Evolutionary conservation across 1,140 invertebrate species (phyloP), one percentile per base, ranked within the genome.

Genomic region (Leptopilina clavipes): DNA sequence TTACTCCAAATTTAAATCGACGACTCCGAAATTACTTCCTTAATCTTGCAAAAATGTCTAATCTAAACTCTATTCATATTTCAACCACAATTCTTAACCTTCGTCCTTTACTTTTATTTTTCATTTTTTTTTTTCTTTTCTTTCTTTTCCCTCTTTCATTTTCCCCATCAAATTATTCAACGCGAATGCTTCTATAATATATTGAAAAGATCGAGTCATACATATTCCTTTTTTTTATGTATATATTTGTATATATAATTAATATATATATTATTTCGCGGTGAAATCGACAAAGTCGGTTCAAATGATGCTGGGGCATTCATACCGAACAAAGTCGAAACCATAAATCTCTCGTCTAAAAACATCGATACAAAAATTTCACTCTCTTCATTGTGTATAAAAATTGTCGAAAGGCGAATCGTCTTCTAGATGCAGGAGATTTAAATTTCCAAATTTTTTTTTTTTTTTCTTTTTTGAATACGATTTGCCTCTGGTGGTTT

Each of bases 51-150:
- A 88, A 89, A 88, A 85, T 40, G 81, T 77, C 83, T 85, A 85
- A 87, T 84, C 88, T 90, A 89, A 87, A 90, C 88, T 90, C 86
- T 90, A 89, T 90, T 86, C 84, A 90, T 89, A 89, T 83, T 86
- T 89, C 85, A 90, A 90, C 89, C 88, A 89, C 86, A 85, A 89
- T 80, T 85, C 85, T 86, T 76, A 19, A 59, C 11, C 56, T 19
- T 25, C 12, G 3, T 25, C 56, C 11, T 22, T 56, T 11, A 6
- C n/a, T n/a, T n/a, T n/a, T n/a, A n/a, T n/a, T n/a, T n/a, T n/a
- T n/a, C n/a, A n/a, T 56, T 17, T 11, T 56, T 19, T 11, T 84
- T 78, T 80, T 78, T 75, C 70, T 37, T 78, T 76, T 82, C 78
- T 79, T 84, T 77, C 82, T 65, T 73, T 75, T 76, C 54, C 79